Percentiles rank a stretch among this genome's conserved stretches.
These are phyloP conservation scores for Seira musarum DNA, from an alignment of 2,888 invertebrate species.

Conservation along the genomic window DNA sequence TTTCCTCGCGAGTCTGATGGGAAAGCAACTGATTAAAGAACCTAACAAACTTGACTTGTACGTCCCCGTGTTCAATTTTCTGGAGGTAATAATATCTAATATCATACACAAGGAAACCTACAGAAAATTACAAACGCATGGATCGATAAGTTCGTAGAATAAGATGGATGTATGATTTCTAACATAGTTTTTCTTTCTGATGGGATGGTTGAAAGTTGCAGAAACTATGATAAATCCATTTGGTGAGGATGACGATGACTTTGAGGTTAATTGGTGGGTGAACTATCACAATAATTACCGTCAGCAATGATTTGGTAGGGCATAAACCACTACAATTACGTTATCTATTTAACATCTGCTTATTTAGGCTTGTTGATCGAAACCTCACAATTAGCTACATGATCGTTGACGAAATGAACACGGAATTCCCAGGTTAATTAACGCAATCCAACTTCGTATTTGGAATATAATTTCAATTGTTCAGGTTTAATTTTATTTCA, in stretches of 20 bases:
- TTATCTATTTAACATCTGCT: neutral
- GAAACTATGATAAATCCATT: slow-evolving; percentile 77
- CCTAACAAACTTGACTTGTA: slow-evolving; percentile 60
- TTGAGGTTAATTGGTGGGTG: slow-evolving; percentile 76
- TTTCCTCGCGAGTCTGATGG: slow-evolving; percentile 73
- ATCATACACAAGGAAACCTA: too few species aligned
- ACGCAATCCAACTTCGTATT: too few species aligned
- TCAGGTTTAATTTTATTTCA: neutral
- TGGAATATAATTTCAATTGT: neutral
- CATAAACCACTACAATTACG: too few species aligned
- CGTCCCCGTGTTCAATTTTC: slow-evolving; percentile 62
- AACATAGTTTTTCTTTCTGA: slow-evolving; percentile 72
- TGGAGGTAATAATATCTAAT: slow-evolving; percentile 64
- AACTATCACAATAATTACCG: neutral
- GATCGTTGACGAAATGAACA: slow-evolving; percentile 95
- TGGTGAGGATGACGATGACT: slow-evolving; percentile 92
- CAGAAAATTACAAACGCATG: neutral
- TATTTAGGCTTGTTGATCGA: slow-evolving; percentile 72
- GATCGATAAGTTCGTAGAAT: neutral
- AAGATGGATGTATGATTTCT: slow-evolving; percentile 2
- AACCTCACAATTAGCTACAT: slow-evolving; percentile 84
- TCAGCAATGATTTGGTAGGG: neutral
- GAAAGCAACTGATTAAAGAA: slow-evolving; percentile 71
- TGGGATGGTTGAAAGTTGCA: slow-evolving; percentile 73
- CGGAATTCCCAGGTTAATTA: slow-evolving; percentile 88